These are phyloP conservation scores for Dryadula phaetusa DNA, from an alignment of 2,888 invertebrate species.

Conservation along the genomic window DNA sequence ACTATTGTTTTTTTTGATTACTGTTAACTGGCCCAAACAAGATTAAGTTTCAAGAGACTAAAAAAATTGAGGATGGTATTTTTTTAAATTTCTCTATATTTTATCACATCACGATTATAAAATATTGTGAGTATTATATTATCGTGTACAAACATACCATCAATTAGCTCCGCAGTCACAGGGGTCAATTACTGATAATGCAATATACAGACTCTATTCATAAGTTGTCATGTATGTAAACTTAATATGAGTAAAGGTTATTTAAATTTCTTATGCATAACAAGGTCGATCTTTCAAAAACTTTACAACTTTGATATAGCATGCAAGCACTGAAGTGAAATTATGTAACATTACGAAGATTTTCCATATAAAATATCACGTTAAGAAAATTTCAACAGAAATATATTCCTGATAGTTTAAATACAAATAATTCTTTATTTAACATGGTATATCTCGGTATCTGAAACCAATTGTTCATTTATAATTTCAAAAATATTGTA, in stretches of 20 bases:
- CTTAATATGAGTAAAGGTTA: conserved; percentile 7
- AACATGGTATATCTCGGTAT: neutral
- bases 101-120: no score
- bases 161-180: neutral
- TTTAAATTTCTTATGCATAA: conserved; percentile 35
- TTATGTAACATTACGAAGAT: conserved; percentile 48
- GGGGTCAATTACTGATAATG: neutral
- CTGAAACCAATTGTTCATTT: no score
- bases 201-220: neutral
- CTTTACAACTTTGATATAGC: conserved; percentile 47
- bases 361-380: conserved; percentile 47
- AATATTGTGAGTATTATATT: neutral
- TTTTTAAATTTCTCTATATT: no score
- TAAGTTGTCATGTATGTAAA: neutral
- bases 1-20: no score
- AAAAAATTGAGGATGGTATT: no score
- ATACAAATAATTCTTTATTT: neutral
- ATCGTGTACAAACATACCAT: neutral
- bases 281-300: conserved; percentile 48
- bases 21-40: no score
- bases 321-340: conserved; percentile 46
- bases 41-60: no score
- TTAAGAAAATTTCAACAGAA: conserved; percentile 21
- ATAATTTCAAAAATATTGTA: no score
- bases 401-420: neutral